Base-by-base conservation (phyloP, 2,888 invertebrate species). In the Hyposoter didymator region DNA sequence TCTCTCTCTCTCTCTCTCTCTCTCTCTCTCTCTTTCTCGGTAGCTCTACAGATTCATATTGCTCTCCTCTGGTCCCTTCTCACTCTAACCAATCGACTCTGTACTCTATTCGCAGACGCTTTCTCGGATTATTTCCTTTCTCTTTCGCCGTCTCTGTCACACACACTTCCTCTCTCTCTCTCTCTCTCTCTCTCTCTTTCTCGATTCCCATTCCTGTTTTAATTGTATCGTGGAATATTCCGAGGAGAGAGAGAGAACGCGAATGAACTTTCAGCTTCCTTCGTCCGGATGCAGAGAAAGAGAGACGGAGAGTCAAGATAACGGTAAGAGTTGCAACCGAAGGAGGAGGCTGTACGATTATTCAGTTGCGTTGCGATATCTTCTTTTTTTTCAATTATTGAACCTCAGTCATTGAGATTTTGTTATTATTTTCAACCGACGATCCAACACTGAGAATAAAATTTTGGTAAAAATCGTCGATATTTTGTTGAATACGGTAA, bases 221-320 rank as follows among this genome's bases (percentile, higher is more conserved):
- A 85, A 85, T 85, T 82, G 76, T 82, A 82, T 74, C 82, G 78
- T 75, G 78, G 69, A 78, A 82, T 82, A 85, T 85, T 85, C 78
- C 78, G 82, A 78, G 74, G 78, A 52, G 82, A 45, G 14, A 45
- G 43, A 12, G 69, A 45, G 47, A 32, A 55, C n/a, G 55, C 0
- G 19, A 43, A 7, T 14, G 47, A 59, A 73, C 62, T 78, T 69
- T 70, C 70, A 35, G 47, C 47, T 73, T 69, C 35, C 74, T 47
- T n/a, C 7, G 47, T 67, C 4, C 70, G 17, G 81, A 66, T 62
- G 39, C 22, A 35, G 78, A 59, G 59, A 59, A 59, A 59, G 28
- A 28, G 59, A 59, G 59, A 59, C 14, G 28, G n/a, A 64, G 52
- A 72, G 28, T 10, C 35, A 64, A 80, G 72, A 79, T 79, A 72